phyloP scores from a whole-genome alignment of 2,113 vertebrate species.

The Cyanistes caeruleus region DNA sequence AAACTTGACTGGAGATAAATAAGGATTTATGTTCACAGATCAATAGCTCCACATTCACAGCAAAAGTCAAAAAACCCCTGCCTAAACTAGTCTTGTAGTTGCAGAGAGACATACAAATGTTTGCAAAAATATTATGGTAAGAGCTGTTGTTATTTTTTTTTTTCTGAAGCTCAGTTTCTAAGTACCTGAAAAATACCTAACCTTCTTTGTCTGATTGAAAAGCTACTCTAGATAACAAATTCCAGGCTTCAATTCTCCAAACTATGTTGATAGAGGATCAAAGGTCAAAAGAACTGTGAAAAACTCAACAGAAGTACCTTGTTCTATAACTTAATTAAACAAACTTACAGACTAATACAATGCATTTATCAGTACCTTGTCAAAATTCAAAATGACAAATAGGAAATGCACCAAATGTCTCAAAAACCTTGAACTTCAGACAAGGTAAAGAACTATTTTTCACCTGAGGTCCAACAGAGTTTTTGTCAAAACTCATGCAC shows the following conservation, averaged over 20 bases:
- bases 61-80: slow-evolving; percentile 16
- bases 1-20: slow-evolving; percentile 55
- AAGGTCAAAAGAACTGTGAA: neutral
- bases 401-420: neutral
- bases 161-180: neutral
- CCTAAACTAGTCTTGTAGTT: neutral
- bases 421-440: neutral
- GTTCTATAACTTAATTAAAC: neutral
- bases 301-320: neutral
- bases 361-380: neutral
- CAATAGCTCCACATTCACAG: slow-evolving; percentile 31
- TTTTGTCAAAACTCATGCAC: neutral
- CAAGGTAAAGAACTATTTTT: neutral
- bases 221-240: neutral
- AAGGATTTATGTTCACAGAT: slow-evolving; percentile 51
- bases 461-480: neutral
- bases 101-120: neutral
- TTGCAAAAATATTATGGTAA: neutral
- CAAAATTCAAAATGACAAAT: neutral
- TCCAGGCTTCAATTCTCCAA: neutral
- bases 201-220: neutral
- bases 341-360: neutral
- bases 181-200: neutral
- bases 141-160: neutral
- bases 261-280: neutral